Percentiles rank a stretch among this genome's conserved stretches.
These are phyloP conservation scores for Achlya flavicornis DNA, from an alignment of 2,888 invertebrate genomes.

Conservation along the genomic window DNA sequence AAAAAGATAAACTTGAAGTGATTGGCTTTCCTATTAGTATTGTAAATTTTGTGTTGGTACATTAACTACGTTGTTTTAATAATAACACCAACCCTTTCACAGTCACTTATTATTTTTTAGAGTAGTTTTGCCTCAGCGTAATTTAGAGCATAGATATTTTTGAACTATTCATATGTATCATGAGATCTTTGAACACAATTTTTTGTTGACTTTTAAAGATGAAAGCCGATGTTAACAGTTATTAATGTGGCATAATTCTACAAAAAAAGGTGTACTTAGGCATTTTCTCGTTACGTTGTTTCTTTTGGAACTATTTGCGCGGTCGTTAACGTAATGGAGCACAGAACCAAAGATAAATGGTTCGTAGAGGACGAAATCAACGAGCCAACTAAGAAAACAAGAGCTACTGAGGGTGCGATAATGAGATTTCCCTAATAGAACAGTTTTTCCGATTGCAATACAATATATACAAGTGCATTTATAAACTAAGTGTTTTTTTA, in stretches of 20 bases:
- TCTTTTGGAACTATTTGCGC: slow-evolving; percentile 66
- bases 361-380: slow-evolving; percentile 61
- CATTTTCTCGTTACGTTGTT: slow-evolving; percentile 56
- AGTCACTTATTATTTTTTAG: too few relatives aligned
- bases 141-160: background rate
- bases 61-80: too few relatives aligned
- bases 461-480: background rate
- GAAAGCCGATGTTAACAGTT: slow-evolving; percentile 22
- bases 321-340: slow-evolving; percentile 74
- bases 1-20: too few relatives aligned
- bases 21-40: too few relatives aligned
- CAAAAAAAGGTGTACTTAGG: slow-evolving; percentile 45
- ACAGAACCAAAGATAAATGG: slow-evolving; percentile 69
- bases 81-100: too few relatives aligned
- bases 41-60: too few relatives aligned
- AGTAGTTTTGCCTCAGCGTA: background rate
- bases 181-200: background rate
- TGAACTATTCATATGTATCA: background rate
- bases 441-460: slow-evolving; percentile 24
- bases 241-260: slow-evolving; percentile 25
- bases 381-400: slow-evolving; percentile 58
- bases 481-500: background rate
- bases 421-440: slow-evolving; percentile 43
- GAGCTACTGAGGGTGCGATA: slow-evolving; percentile 44
- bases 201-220: background rate